Percentiles rank a stretch among this genome's conserved stretches.
Evolutionary conservation across 2,888 invertebrate genomes (phyloP).

Genomic region (Bugula neritina): DNA sequence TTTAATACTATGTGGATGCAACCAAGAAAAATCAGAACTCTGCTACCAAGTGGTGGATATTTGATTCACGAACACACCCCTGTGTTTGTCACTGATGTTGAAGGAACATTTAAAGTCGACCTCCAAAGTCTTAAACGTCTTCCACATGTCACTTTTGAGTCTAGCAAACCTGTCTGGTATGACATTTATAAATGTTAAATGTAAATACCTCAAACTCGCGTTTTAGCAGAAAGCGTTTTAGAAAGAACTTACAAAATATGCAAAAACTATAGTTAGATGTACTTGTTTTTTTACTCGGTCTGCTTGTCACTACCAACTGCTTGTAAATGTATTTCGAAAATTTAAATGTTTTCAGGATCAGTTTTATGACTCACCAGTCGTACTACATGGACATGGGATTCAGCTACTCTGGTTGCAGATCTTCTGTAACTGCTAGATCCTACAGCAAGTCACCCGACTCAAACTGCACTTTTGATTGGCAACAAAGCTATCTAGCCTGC

Average conservation of each 20-base stretch:
- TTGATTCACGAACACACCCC: neutral
- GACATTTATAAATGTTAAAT: too few relatives aligned
- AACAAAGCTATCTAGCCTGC: neutral
- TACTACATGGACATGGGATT: neutral
- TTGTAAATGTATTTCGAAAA: too few relatives aligned
- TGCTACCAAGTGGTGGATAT: neutral
- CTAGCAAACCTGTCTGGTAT: slow-evolving; percentile 9
- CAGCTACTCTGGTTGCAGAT: neutral
- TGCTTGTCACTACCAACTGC: too few relatives aligned
- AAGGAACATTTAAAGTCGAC: neutral
- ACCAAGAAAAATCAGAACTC: neutral
- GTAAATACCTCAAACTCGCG: too few relatives aligned
- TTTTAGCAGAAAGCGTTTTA: too few relatives aligned
- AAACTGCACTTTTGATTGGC: neutral
- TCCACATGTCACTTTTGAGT: neutral
- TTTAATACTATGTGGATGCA: neutral
- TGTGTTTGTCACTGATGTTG: neutral
- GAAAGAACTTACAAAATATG: too few relatives aligned
- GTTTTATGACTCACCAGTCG: neutral
- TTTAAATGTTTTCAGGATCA: too few relatives aligned
- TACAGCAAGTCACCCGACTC: neutral
- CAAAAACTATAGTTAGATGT: too few relatives aligned
- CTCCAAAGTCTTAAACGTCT: neutral
- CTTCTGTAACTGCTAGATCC: neutral
- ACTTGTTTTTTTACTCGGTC: too few relatives aligned